These are phyloP conservation scores for Lampropteryx suffumata DNA, from an alignment of 2,888 invertebrate species.

Conservation along the genomic window DNA sequence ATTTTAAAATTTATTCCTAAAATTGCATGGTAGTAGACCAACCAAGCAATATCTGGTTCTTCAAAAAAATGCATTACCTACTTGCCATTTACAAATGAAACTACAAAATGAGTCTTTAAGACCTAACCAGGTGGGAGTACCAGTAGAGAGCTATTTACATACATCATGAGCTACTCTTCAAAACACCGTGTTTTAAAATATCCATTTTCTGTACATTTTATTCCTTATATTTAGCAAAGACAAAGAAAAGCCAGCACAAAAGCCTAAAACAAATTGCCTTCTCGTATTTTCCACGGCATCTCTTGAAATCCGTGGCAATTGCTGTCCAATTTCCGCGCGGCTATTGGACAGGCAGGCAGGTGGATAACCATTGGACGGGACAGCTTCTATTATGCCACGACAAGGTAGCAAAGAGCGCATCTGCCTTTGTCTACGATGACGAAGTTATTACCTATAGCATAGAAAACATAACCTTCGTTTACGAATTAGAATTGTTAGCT, in stretches of 20 bases:
- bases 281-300: constrained; percentile 1
- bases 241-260: not conserved
- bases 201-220: not conserved
- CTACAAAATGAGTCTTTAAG: no score
- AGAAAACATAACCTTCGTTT: no score
- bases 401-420: constrained; percentile 26
- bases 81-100: no score
- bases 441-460: not conserved
- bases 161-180: no score
- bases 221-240: not conserved
- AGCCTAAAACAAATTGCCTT: constrained; percentile 7
- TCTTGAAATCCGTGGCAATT: constrained; percentile 13
- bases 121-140: no score
- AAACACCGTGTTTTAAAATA: no score
- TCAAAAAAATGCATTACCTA: no score
- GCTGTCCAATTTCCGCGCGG: constrained; percentile 16
- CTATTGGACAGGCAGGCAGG: constrained; percentile 15
- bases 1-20: no score
- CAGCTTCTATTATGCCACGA: constrained; percentile 28
- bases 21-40: no score
- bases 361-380: constrained; percentile 9
- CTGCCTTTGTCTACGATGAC: constrained; percentile 6
- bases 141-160: no score
- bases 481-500: no score
- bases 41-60: no score